Conservation (phyloP, 2,113 vertebrate species). For the Nematolebias whitei region DNA sequence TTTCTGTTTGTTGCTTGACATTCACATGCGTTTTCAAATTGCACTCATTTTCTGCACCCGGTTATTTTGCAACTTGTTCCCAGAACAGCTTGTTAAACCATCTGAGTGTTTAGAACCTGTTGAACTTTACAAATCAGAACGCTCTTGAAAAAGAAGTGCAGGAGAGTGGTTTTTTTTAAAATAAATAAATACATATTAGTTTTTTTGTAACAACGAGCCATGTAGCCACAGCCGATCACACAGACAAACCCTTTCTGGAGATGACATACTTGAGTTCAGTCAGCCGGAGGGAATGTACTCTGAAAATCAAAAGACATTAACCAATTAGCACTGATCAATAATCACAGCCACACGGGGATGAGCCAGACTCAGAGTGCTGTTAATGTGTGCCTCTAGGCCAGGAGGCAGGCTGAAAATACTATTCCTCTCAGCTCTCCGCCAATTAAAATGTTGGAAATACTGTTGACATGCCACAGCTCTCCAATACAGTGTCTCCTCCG, state of each 20-base stretch:
- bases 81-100: not conserved
- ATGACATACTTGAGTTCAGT: constrained; percentile 35
- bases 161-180: too few species aligned
- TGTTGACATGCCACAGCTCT: constrained; percentile 56
- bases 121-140: constrained; percentile 15
- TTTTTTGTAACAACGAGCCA: constrained; percentile 11
- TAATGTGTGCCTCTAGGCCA: constrained; percentile 54
- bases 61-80: not conserved
- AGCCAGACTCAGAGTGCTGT: constrained; percentile 28
- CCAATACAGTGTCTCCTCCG: constrained; percentile 48
- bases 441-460: constrained; percentile 58
- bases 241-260: constrained; percentile 25
- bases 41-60: not conserved
- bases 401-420: constrained; percentile 23
- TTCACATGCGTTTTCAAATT: not conserved
- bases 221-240: constrained; percentile 21
- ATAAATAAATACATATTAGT: too few species aligned
- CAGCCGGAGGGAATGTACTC: constrained; percentile 51
- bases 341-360: constrained; percentile 41
- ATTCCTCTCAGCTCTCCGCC: constrained; percentile 46
- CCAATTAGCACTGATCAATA: constrained; percentile 78
- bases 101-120: not conserved
- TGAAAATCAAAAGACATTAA: constrained; percentile 76
- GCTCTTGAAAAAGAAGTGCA: not conserved
- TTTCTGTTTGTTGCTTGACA: not conserved